Percentiles rank a stretch among this genome's conserved stretches.
Conservation (phyloP, 1,140 invertebrate genomes). For the Marisa cornuarietis region DNA sequence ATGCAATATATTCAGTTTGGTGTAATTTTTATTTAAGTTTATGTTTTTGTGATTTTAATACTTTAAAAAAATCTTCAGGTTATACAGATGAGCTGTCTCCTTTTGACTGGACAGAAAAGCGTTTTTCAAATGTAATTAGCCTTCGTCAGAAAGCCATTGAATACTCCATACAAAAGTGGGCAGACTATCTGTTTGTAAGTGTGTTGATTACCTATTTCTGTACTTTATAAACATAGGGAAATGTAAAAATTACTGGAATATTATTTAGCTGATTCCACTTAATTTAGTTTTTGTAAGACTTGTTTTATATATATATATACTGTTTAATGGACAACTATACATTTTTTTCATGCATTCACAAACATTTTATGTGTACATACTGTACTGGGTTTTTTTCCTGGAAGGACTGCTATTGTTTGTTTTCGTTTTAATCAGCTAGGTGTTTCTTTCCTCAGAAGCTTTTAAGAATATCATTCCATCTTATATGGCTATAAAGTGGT, state of each 20-base stretch:
- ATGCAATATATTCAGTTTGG: not conserved
- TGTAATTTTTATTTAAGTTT: not conserved
- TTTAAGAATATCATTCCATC: too few species aligned
- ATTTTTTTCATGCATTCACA: not conserved
- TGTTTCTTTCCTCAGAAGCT: too few species aligned
- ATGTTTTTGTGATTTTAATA: not conserved
- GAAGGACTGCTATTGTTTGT: not conserved
- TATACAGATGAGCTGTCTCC: conserved; percentile 74
- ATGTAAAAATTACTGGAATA: not conserved
- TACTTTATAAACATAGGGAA: not conserved
- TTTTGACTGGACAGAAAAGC: conserved; percentile 78
- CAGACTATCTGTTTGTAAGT: conserved; percentile 81
- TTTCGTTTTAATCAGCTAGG: not conserved
- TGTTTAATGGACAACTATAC: not conserved
- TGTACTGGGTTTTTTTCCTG: too few species aligned
- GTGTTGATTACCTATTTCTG: not conserved
- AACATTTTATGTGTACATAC: too few species aligned
- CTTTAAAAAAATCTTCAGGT: conserved; percentile 37
- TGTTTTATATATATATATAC: not conserved
- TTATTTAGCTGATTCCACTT: not conserved
- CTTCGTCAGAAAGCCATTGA: conserved; percentile 82
- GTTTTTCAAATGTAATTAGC: conserved; percentile 84
- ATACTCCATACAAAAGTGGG: conserved; percentile 79
- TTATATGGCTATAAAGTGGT: too few species aligned
- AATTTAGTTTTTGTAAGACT: not conserved